Percentiles rank a stretch among this genome's conserved stretches.
Conservation (phyloP, 2,797 vertebrate genomes). For the Chloroceryle amazona region DNA sequence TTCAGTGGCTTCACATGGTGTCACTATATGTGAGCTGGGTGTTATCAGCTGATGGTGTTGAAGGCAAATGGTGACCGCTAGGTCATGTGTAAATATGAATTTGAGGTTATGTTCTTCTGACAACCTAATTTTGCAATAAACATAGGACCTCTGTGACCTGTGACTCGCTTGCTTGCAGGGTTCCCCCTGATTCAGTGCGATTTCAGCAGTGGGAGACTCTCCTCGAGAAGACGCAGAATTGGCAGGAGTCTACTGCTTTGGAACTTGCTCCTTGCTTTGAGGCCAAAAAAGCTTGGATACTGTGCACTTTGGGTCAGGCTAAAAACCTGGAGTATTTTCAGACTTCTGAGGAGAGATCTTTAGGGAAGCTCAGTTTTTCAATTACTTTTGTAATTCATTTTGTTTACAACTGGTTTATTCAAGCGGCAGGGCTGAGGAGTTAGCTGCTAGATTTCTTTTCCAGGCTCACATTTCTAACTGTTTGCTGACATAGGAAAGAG, state of each 20-base stretch:
- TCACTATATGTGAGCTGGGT: fast-evolving
- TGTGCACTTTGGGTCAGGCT: neutral
- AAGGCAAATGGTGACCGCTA: fast-evolving
- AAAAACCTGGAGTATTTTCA: conserved; percentile 3
- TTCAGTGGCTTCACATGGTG: fast-evolving
- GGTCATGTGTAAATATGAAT: fast-evolving
- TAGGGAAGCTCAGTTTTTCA: neutral
- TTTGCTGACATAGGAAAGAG: neutral
- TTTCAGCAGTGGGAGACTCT: neutral
- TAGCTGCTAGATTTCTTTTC: conserved; percentile 25
- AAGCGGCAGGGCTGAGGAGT: neutral
- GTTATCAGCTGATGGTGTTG: fast-evolving
- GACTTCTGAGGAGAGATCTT: neutral
- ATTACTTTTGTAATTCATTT: neutral
- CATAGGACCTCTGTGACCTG: neutral
- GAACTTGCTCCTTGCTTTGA: neutral
- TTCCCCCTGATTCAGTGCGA: fast-evolving
- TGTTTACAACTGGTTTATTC: neutral
- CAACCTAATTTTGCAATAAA: fast-evolving
- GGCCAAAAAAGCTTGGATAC: neutral
- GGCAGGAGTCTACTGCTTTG: neutral
- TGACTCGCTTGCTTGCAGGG: fast-evolving
- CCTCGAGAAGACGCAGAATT: fast-evolving
- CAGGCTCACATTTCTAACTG: conserved; percentile 26
- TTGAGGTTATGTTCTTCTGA: neutral